Conservation (phyloP, 1,140 invertebrate genomes). For the Zaprionus africanus region DNA sequence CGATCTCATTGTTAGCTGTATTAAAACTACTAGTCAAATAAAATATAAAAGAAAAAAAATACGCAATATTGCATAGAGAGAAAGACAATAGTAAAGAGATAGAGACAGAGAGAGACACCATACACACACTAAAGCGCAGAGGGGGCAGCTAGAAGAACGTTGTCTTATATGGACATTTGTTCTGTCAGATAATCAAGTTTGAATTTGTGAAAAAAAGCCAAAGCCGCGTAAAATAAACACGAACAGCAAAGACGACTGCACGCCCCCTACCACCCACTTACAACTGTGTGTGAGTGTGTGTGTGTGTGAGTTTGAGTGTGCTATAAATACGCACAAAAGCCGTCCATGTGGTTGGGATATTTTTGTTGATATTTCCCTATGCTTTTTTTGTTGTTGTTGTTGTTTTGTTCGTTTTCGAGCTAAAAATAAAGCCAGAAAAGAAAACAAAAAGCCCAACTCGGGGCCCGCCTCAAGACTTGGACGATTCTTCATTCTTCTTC, state of each 20-base stretch:
- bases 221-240: slow-evolving; percentile 27
- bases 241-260: slow-evolving; percentile 12
- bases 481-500: background rate
- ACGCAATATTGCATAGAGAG: background rate
- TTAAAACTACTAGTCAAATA: background rate
- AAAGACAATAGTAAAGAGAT: background rate
- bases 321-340: slow-evolving; percentile 48
- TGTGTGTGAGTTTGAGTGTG: slow-evolving; percentile 1
- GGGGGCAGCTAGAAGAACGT: background rate
- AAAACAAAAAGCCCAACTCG: slow-evolving; percentile 28
- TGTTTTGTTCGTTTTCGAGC: slow-evolving; percentile 17
- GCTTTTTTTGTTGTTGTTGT: background rate
- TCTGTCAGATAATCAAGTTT: slow-evolving; percentile 37
- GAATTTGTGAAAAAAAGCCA: slow-evolving; percentile 36
- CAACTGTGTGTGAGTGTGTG: background rate
- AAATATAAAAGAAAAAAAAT: background rate
- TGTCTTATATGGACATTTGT: slow-evolving; percentile 16
- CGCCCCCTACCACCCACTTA: slow-evolving; percentile 27
- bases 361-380: slow-evolving; percentile 35
- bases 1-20: too few relatives aligned
- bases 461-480: slow-evolving; percentile 1
- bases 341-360: slow-evolving; percentile 50
- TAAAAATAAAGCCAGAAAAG: slow-evolving; percentile 35
- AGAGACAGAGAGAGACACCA: background rate
- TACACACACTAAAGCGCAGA: background rate